phyloP scores from a whole-genome alignment of 2,888 invertebrate species.

The Drosophila melanocephala region DNA sequence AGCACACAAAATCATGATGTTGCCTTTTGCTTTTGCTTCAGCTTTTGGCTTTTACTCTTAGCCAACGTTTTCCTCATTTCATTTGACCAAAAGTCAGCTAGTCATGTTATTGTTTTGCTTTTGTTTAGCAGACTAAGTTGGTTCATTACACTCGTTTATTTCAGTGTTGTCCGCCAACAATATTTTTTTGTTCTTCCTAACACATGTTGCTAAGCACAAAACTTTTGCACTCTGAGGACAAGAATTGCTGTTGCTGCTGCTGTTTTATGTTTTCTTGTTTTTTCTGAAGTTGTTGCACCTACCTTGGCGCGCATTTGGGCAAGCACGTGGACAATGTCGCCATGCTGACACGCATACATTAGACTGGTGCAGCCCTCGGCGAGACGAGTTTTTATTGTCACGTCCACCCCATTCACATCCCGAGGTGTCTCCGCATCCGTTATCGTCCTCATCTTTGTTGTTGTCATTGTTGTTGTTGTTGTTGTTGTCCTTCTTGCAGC shows the following conservation, averaged over 20 bases:
- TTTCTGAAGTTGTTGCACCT: constrained; percentile 60
- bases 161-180: not conserved
- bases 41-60: constrained; percentile 8
- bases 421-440: constrained; percentile 14
- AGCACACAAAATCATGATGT: constrained; percentile 34
- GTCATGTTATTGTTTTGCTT: constrained; percentile 36
- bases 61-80: constrained; percentile 7
- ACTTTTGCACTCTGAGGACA: constrained; percentile 16
- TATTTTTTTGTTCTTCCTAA: constrained; percentile 6
- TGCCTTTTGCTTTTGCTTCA: constrained; percentile 20
- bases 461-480: constrained; percentile 26
- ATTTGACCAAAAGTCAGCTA: constrained; percentile 43
- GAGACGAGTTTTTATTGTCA: constrained; percentile 83
- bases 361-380: constrained; percentile 92
- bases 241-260: not conserved
- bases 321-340: constrained; percentile 91
- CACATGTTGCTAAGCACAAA: constrained; percentile 45
- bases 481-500: constrained; percentile 4
- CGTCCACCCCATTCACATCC: constrained; percentile 28
- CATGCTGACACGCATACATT: constrained; percentile 97
- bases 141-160: constrained; percentile 35
- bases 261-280: not conserved
- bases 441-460: constrained; percentile 14
- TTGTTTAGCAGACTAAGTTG: not conserved
- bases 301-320: constrained; percentile 92